Percentiles rank a stretch among this genome's conserved stretches.
Evolutionary conservation across 2,113 vertebrate genomes (phyloP).

Genomic region (Malurus alboscapulatus): DNA sequence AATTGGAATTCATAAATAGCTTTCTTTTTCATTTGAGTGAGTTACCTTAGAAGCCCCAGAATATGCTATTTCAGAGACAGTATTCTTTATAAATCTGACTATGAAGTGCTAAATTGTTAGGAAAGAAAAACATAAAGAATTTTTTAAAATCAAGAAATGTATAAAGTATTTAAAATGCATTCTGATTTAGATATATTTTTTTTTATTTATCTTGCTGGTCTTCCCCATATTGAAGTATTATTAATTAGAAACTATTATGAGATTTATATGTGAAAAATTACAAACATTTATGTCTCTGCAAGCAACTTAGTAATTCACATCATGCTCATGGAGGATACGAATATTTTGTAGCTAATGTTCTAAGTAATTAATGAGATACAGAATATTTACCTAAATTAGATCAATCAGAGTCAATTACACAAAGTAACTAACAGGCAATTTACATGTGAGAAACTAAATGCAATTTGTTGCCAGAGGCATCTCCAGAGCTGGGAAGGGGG

Average conservation of each 20-base stretch:
- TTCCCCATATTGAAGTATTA: background rate
- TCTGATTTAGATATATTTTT: background rate
- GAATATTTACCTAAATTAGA: slow-evolving; percentile 5
- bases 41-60: background rate
- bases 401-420: slow-evolving; percentile 6
- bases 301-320: background rate
- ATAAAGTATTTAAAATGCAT: background rate
- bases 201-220: background rate
- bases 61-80: background rate
- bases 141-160: background rate
- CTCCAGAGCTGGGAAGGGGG: background rate
- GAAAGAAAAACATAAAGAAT: background rate
- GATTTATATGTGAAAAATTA: background rate
- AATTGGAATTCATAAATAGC: background rate
- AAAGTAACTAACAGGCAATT: background rate
- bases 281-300: background rate
- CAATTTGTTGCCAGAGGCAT: background rate
- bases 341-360: background rate
- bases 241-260: background rate
- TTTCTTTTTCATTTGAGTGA: background rate
- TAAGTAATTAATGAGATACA: background rate
- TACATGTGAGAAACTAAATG: background rate
- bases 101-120: background rate
- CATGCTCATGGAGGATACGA: background rate
- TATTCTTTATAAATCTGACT: background rate